These are phyloP conservation scores for Ellobium chinense DNA, from an alignment of 2,888 invertebrate species.

Conservation along the genomic window DNA sequence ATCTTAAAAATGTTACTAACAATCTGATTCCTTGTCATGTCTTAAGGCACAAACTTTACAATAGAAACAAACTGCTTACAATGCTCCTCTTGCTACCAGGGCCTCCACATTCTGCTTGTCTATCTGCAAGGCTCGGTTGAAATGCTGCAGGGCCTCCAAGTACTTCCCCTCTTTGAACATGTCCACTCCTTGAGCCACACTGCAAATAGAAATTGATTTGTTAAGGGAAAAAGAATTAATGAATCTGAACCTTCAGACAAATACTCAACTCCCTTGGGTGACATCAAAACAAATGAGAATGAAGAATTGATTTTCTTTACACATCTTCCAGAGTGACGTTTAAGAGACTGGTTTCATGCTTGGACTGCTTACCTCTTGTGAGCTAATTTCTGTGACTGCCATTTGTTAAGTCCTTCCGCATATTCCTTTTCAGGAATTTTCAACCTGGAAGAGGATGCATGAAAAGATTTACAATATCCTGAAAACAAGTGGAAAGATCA, in stretches of 20 bases:
- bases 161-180: slow-evolving; percentile 91
- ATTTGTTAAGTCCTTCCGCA: slow-evolving; percentile 90
- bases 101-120: slow-evolving; percentile 90
- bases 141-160: slow-evolving; percentile 75
- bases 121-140: slow-evolving; percentile 77
- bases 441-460: slow-evolving; percentile 82
- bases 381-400: slow-evolving; percentile 96
- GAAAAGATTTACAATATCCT: slow-evolving; percentile 77
- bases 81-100: slow-evolving; percentile 85
- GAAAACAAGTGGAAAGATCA: slow-evolving; percentile 5
- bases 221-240: not conserved
- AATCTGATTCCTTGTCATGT: no score
- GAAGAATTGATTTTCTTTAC: no score
- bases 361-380: slow-evolving; percentile 84
- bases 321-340: no score
- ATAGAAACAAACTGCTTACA: slow-evolving; percentile 84
- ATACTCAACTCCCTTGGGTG: no score
- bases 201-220: slow-evolving; percentile 76
- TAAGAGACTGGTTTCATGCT: no score
- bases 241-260: not conserved
- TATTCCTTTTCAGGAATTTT: slow-evolving; percentile 90
- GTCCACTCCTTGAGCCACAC: slow-evolving; percentile 96
- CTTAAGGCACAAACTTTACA: no score
- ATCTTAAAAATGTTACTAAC: no score
- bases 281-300: no score